These are phyloP conservation scores for Aegotheles bennettii DNA, from an alignment of 2,113 vertebrate species.

Conservation along the genomic window DNA sequence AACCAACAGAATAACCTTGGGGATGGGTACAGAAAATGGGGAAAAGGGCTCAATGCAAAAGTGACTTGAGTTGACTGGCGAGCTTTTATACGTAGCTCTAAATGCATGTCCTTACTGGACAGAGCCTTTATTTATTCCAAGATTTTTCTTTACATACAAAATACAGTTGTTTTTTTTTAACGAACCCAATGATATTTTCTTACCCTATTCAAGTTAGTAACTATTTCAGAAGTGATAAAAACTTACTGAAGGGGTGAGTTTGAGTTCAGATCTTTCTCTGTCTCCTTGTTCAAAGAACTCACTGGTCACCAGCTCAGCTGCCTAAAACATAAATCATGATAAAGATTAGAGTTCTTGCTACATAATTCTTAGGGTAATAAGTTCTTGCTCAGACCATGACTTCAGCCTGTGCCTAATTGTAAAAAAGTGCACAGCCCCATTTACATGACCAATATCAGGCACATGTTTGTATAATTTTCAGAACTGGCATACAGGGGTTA, in stretches of 20 bases:
- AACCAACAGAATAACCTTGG: not conserved
- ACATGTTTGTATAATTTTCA: not conserved
- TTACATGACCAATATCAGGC: not conserved
- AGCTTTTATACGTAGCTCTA: not conserved
- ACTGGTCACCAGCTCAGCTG: slow-evolving; percentile 96
- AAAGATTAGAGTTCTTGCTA: not conserved
- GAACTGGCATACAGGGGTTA: not conserved
- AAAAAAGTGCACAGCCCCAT: not conserved
- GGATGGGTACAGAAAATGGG: not conserved
- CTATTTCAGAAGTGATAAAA: not conserved
- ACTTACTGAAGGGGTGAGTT: slow-evolving; percentile 96
- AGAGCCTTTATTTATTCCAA: not conserved
- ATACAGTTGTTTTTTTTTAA: not conserved
- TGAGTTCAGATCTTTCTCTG: slow-evolving; percentile 94
- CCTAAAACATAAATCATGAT: slow-evolving; percentile 73
- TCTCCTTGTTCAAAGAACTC: slow-evolving; percentile 99
- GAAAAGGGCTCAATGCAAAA: not conserved
- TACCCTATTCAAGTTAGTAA: not conserved
- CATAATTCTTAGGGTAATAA: not conserved
- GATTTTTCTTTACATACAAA: not conserved
- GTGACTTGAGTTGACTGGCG: not conserved
- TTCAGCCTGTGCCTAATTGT: not conserved
- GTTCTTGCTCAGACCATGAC: not conserved
- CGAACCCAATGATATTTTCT: not conserved
- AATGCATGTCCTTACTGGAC: not conserved